These are phyloP conservation scores for Manis crassicaudata DNA, from an alignment of 2,797 vertebrate genomes.

Conservation along the genomic window DNA sequence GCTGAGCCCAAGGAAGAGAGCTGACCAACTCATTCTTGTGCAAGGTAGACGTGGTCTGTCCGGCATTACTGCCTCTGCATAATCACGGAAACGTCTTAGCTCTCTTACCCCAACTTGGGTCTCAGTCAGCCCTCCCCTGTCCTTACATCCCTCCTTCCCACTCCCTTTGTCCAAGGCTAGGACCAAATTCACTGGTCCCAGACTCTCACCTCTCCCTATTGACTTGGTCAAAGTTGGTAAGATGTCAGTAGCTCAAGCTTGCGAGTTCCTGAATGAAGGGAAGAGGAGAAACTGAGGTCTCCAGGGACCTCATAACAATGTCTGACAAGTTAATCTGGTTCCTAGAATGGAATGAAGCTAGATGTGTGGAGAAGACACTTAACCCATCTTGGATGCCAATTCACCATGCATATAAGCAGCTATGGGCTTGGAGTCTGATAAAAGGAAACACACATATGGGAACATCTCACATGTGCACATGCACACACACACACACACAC, in stretches of 20 bases:
- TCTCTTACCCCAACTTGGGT: background rate
- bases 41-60: background rate
- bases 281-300: background rate
- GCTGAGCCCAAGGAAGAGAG: background rate
- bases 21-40: fast-evolving
- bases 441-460: background rate
- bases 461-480: background rate
- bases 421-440: background rate
- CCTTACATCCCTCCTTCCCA: background rate
- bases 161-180: background rate
- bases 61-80: background rate
- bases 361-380: background rate
- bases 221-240: background rate
- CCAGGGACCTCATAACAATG: no score
- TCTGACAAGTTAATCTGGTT: background rate
- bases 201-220: background rate
- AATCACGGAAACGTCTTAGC: background rate
- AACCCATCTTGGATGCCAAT: background rate
- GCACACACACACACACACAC: no score
- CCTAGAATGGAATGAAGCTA: background rate
- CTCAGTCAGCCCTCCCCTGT: background rate
- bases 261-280: background rate
- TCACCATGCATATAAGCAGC: background rate
- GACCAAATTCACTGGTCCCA: background rate
- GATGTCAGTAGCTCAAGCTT: background rate